phyloP scores from a whole-genome alignment of 2,113 vertebrate genomes.

The Myotis yumanensis region DNA sequence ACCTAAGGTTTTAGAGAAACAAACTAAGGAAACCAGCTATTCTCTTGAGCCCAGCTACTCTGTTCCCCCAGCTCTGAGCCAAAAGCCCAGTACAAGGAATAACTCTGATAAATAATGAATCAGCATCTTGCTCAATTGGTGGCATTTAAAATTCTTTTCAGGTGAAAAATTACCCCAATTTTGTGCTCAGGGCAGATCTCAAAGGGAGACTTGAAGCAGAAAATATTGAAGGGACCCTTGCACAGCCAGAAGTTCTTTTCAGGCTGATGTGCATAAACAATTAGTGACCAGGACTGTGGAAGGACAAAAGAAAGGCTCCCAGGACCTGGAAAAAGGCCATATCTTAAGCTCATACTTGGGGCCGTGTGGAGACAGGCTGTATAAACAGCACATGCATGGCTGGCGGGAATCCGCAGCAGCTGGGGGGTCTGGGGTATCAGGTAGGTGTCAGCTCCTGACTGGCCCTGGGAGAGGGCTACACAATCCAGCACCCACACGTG shows the following conservation, averaged over 20 bases:
- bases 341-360: neutral
- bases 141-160: slow-evolving; percentile 28
- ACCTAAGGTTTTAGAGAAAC: slow-evolving; percentile 1
- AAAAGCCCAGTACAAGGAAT: neutral
- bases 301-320: neutral
- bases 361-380: neutral
- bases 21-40: neutral
- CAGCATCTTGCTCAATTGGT: slow-evolving; percentile 18
- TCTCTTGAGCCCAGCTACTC: neutral
- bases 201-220: slow-evolving; percentile 53
- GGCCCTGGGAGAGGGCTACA: slow-evolving; percentile 87
- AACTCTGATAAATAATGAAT: slow-evolving; percentile 43
- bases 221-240: slow-evolving; percentile 1
- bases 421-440: slow-evolving; percentile 58
- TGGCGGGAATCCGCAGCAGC: neutral
- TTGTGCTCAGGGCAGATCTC: slow-evolving; percentile 45
- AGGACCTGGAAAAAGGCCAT: neutral
- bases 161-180: slow-evolving; percentile 44
- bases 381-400: neutral
- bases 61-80: slow-evolving; percentile 21
- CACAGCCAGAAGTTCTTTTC: neutral
- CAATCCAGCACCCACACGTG: slow-evolving; percentile 90
- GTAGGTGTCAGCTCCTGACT: slow-evolving; percentile 87
- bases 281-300: neutral
- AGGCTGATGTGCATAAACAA: neutral